Evolutionary conservation across 2,797 vertebrate genomes (phyloP).

Genomic region (Thaleichthys pacificus): DNA sequence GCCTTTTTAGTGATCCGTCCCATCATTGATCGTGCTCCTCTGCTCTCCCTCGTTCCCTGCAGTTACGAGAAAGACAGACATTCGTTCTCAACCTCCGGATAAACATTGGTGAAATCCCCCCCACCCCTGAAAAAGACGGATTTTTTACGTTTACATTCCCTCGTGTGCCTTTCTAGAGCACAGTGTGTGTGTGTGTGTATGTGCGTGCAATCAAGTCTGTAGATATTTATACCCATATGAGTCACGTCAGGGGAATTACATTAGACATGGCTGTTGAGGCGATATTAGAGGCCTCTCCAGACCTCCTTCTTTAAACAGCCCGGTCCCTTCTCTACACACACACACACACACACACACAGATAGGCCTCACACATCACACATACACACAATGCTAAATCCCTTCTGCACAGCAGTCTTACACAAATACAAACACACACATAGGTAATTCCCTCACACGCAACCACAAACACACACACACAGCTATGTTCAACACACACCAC

Average conservation of each 20-base stretch:
- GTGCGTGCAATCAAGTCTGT: constrained; percentile 23
- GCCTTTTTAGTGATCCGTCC: constrained; percentile 15
- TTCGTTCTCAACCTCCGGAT: not conserved
- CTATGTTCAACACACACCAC: constrained; percentile 20
- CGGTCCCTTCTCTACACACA: not conserved
- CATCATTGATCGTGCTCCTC: constrained; percentile 17
- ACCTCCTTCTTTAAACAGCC: not conserved
- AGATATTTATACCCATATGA: constrained; percentile 67
- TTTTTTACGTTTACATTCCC: no score
- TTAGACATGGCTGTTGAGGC: constrained; percentile 62
- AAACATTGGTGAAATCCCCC: constrained; percentile 34
- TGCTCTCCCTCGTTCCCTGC: not conserved
- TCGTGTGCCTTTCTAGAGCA: no score
- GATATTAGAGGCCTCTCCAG: constrained; percentile 40
- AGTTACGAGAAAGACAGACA: constrained; percentile 15
- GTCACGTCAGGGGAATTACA: constrained; percentile 63
- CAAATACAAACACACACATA: not conserved
- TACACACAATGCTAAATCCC: not conserved
- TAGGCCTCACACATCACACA: not conserved
- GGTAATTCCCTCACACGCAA: not conserved
- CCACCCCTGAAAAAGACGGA: no score
- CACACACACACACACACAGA: no score
- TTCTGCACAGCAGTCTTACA: not conserved
- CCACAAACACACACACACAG: not conserved
- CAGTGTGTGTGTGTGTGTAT: no score